Percentiles rank a stretch among this genome's conserved stretches.
Evolutionary conservation across 1,140 invertebrate genomes (phyloP).

Genomic region (Danaus melanippus): DNA sequence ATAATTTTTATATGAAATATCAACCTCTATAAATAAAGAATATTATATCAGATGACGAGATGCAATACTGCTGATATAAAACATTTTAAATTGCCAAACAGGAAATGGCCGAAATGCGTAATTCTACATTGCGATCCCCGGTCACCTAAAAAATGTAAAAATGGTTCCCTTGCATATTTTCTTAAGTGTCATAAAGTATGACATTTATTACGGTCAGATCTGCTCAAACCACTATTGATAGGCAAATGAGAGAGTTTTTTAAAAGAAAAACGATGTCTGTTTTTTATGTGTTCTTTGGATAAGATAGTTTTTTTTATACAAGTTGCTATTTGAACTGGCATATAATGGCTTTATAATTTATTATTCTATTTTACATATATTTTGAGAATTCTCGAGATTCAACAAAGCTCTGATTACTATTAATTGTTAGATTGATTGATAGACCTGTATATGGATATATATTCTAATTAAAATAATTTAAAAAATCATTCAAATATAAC

Average conservation of each 20-base stretch:
- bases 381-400: not conserved
- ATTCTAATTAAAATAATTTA: too few species aligned
- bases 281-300: conserved; percentile 70
- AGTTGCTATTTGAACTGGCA: conserved; percentile 44
- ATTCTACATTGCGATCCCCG: conserved; percentile 57
- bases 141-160: conserved; percentile 66
- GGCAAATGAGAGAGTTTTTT: conserved; percentile 72
- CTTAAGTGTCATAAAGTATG: conserved; percentile 69
- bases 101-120: conserved; percentile 56
- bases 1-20: too few species aligned
- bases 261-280: conserved; percentile 72
- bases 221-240: conserved; percentile 70
- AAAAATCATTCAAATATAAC: too few species aligned
- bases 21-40: too few species aligned
- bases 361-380: conserved; percentile 9
- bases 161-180: conserved; percentile 70
- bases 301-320: conserved; percentile 56
- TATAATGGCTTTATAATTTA: conserved; percentile 33
- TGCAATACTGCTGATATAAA: conserved; percentile 18
- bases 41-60: not conserved
- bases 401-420: too few species aligned
- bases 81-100: conserved; percentile 51
- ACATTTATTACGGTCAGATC: conserved; percentile 72
- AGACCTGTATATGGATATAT: too few species aligned
- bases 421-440: too few species aligned